A percentile compares a stretch with the other conserved stretches of the same genome.
Conservation (phyloP, 2,113 vertebrate genomes). For the Podocnemis expansa region DNA sequence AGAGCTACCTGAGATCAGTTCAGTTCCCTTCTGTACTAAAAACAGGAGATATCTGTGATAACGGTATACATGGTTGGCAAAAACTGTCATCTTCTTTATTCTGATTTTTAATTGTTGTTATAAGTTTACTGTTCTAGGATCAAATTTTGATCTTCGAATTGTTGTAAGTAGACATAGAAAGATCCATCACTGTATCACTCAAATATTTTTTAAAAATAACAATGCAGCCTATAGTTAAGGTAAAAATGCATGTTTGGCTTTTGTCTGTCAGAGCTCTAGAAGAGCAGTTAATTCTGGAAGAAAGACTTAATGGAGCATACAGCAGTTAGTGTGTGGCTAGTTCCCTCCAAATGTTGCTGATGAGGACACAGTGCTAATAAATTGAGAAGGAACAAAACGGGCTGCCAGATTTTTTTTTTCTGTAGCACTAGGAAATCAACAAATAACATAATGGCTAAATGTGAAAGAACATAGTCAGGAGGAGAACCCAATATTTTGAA, state of each 20-base stretch:
- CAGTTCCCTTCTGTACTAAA: neutral
- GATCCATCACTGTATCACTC: neutral
- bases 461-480: neutral
- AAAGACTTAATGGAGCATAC: neutral
- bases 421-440: neutral
- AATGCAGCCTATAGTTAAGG: neutral
- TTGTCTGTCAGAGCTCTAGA: constrained; percentile 9
- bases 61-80: too few relatives aligned
- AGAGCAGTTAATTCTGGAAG: neutral
- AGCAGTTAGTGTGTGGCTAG: neutral
- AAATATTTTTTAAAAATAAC: constrained; percentile 1
- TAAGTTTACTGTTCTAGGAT: neutral
- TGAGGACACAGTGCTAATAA: constrained; percentile 14
- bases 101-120: neutral
- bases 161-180: neutral
- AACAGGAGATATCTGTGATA: neutral
- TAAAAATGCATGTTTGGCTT: neutral
- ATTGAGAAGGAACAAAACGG: constrained; percentile 4
- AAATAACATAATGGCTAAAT: neutral
- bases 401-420: neutral
- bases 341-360: neutral
- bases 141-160: neutral
- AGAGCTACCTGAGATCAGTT: neutral
- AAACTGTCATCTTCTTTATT: neutral
- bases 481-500: constrained; percentile 2